Percentiles rank a stretch among this genome's conserved stretches.
Conservation (phyloP, 2,888 invertebrate species). For the Neelides folsomi region DNA sequence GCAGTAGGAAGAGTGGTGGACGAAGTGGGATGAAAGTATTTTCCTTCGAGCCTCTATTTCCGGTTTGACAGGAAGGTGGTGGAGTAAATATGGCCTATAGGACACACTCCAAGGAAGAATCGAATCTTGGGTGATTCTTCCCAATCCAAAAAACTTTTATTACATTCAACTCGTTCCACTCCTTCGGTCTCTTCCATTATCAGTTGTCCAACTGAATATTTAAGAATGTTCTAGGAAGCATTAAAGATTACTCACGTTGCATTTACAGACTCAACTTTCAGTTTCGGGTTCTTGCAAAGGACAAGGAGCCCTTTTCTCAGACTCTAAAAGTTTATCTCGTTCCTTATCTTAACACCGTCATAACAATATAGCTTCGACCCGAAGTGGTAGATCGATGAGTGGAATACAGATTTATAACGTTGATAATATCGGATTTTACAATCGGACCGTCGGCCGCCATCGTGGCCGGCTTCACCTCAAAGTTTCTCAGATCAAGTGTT, state of each 20-base stretch:
- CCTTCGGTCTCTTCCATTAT: neutral
- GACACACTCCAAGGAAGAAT: slow-evolving; percentile 1
- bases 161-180: neutral
- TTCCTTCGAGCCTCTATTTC: slow-evolving; percentile 20
- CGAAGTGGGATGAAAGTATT: slow-evolving; percentile 11
- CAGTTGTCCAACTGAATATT: too few species aligned
- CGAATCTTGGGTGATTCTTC: too few species aligned
- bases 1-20: slow-evolving; percentile 13
- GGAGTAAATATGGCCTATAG: slow-evolving; percentile 17
- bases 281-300: too few species aligned
- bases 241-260: too few species aligned
- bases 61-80: slow-evolving; percentile 23
- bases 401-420: slow-evolving; percentile 10
- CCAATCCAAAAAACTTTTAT: neutral
- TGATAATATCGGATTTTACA: slow-evolving; percentile 12
- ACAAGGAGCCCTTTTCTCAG: too few species aligned
- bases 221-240: too few species aligned
- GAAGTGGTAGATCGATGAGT: slow-evolving; percentile 12
- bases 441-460: slow-evolving; percentile 3
- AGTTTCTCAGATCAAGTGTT: too few species aligned
- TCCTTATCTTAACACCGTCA: too few species aligned
- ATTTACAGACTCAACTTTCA: too few species aligned
- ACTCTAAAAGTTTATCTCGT: too few species aligned
- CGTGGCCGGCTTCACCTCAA: too few species aligned
- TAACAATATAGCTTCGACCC: too few species aligned